Percentiles rank a stretch among this genome's conserved stretches.
These are phyloP conservation scores for Pelodytes ibericus DNA, from an alignment of 2,797 vertebrate species.

Conservation along the genomic window DNA sequence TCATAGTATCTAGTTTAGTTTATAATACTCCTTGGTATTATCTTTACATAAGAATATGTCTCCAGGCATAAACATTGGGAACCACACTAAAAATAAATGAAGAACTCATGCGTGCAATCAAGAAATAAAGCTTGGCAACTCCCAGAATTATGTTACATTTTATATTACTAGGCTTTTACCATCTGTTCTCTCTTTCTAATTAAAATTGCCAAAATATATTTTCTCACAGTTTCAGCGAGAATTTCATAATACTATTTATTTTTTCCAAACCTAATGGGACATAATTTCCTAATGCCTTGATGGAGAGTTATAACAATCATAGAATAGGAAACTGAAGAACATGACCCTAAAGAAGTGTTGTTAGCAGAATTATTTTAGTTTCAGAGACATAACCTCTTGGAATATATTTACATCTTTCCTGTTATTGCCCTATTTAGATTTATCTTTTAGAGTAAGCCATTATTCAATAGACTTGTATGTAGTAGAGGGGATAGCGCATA, in stretches of 20 bases:
- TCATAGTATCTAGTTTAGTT: neutral
- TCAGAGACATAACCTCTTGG: no score
- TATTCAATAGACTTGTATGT: no score
- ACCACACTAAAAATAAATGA: conserved; percentile 27
- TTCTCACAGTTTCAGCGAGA: conserved; percentile 16
- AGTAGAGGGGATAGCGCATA: no score
- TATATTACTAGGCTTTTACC: conserved; percentile 65
- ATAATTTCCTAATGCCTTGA: neutral
- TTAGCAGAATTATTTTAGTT: no score
- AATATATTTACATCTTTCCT: no score
- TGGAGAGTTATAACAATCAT: neutral
- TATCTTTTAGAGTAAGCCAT: no score
- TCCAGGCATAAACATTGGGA: conserved; percentile 16
- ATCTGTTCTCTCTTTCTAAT: conserved; percentile 65
- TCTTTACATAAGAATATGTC: conserved; percentile 7
- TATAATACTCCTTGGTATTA: neutral
- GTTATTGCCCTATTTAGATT: no score
- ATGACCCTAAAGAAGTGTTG: no score
- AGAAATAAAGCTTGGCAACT: conserved; percentile 49
- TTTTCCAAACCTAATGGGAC: conserved; percentile 2
- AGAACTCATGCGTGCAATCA: conserved; percentile 36
- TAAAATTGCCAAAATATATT: conserved; percentile 46
- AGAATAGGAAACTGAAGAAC: neutral
- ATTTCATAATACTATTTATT: conserved; percentile 28
- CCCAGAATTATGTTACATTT: conserved; percentile 59